Conservation (phyloP, 2,888 invertebrate species). For the Drosophila fulvimacula region DNA sequence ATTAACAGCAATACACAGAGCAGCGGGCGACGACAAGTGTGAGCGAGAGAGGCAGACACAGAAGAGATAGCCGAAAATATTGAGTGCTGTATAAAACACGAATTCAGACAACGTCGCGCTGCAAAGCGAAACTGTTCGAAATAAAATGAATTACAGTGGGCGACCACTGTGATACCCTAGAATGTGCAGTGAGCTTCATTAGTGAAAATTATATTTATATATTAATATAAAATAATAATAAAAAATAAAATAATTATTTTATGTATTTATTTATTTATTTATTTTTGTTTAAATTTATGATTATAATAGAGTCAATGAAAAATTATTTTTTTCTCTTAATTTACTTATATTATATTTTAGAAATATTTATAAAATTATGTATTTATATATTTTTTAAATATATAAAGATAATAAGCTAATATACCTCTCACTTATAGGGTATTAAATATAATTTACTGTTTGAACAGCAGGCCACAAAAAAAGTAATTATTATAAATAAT, state of each 20-base stretch:
- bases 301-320: no score
- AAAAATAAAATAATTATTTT: background rate
- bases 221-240: background rate
- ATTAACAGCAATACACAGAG: constrained; percentile 54
- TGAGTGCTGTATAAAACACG: constrained; percentile 34
- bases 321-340: no score
- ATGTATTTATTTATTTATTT: background rate
- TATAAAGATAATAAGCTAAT: background rate
- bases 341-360: no score
- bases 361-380: no score
- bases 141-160: no score
- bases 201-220: no score
- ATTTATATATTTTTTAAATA: no score
- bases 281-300: background rate
- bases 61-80: constrained; percentile 43
- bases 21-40: constrained; percentile 6
- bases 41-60: constrained; percentile 25
- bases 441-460: constrained; percentile 52
- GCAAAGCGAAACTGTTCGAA: constrained; percentile 22
- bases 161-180: constrained; percentile 32
- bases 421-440: constrained; percentile 10
- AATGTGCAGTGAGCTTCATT: background rate
- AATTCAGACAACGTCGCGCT: constrained; percentile 21
- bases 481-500: constrained; percentile 79
- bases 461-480: constrained; percentile 61